phyloP scores from a whole-genome alignment of 2,113 vertebrate genomes.

The Fukomys damarensis region DNA sequence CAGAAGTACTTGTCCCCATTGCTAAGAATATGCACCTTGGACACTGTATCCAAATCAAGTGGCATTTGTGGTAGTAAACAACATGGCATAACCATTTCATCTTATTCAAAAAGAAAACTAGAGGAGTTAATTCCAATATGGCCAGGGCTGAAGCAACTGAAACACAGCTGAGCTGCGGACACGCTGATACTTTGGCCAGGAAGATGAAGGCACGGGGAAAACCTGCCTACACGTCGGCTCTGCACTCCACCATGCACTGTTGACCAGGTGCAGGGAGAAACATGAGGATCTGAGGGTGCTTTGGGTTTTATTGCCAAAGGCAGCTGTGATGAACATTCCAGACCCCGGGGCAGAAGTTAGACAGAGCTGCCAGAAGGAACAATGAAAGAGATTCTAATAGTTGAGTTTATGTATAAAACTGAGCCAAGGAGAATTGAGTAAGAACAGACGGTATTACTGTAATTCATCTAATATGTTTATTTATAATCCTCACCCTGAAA shows the following conservation, averaged over 20 bases:
- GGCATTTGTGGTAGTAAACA: background rate
- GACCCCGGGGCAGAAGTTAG: constrained; percentile 68
- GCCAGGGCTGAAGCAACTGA: background rate
- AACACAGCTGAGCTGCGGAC: background rate
- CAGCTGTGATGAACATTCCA: constrained; percentile 76
- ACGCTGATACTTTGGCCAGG: background rate
- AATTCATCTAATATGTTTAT: constrained; percentile 74
- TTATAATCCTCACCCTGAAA: constrained; percentile 67
- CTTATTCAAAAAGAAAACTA: background rate
- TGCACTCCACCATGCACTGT: background rate
- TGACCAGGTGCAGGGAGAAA: constrained; percentile 72
- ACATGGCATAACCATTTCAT: background rate
- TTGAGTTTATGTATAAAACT: constrained; percentile 75
- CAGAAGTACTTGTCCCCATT: background rate
- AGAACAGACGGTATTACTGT: constrained; percentile 62
- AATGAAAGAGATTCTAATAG: constrained; percentile 68
- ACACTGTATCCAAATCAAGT: background rate
- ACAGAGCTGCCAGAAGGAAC: constrained; percentile 76
- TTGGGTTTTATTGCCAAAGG: constrained; percentile 72
- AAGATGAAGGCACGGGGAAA: background rate
- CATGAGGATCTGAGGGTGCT: constrained; percentile 62
- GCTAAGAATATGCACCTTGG: background rate
- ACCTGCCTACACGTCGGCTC: background rate
- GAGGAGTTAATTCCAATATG: background rate
- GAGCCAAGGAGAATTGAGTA: constrained; percentile 72